A percentile compares a stretch with the other conserved stretches of the same genome.
These are phyloP conservation scores for Fringilla coelebs DNA, from an alignment of 2,797 vertebrate genomes.

Conservation along the genomic window DNA sequence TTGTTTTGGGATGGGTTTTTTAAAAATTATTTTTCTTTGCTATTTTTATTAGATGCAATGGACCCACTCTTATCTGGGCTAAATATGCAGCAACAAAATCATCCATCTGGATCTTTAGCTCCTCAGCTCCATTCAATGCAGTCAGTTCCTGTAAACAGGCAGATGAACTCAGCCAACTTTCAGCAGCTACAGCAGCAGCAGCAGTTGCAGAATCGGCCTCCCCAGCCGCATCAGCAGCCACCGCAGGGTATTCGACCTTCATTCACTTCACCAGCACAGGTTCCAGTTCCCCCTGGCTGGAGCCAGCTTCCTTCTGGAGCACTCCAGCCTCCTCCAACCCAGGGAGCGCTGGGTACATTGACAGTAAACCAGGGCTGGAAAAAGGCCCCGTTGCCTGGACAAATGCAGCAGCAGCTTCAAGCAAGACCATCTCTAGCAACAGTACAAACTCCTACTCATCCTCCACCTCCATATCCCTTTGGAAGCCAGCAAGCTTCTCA, in stretches of 20 bases:
- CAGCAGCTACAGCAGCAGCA: conserved; percentile 86
- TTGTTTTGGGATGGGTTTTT: background rate
- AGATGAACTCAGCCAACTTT: conserved; percentile 86
- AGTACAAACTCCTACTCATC: conserved; percentile 95
- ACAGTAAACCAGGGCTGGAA: conserved; percentile 86
- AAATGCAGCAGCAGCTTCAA: conserved; percentile 85
- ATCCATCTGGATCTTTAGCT: conserved; percentile 86
- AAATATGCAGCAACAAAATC: conserved; percentile 84
- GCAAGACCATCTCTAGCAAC: conserved; percentile 90
- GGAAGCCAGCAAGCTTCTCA: conserved; percentile 97
- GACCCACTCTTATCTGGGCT: conserved; percentile 91
- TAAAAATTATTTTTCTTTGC: conserved; percentile 22
- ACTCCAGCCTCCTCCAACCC: conserved; percentile 86
- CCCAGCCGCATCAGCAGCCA: conserved; percentile 86
- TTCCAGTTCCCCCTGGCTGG: conserved; percentile 92
- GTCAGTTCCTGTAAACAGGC: conserved; percentile 85
- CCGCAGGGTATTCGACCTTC: conserved; percentile 86
- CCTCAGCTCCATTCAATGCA: conserved; percentile 93
- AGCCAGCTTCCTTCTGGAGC: conserved; percentile 91
- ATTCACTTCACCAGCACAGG: conserved; percentile 90
- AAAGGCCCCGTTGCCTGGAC: conserved; percentile 87
- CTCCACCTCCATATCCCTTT: conserved; percentile 97
- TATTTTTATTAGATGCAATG: conserved; percentile 83
- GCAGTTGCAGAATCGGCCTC: conserved; percentile 85
- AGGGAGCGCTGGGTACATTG: conserved; percentile 81